phyloP scores from a whole-genome alignment of 2,888 invertebrate genomes.

The Icerya purchasi region DNA sequence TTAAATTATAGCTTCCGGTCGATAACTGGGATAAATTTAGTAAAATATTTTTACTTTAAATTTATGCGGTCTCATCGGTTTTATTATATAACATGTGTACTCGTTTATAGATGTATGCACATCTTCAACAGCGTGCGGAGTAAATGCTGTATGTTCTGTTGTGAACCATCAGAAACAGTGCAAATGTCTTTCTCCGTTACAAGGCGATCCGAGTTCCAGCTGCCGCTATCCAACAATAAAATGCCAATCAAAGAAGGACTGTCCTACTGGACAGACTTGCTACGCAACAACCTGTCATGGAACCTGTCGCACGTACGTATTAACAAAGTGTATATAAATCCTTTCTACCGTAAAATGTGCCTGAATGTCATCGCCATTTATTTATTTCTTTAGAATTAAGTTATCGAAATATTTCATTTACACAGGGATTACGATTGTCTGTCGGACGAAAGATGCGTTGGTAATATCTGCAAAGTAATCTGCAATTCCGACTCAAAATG shows the following conservation, averaged over 20 bases:
- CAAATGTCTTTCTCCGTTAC: slow-evolving; percentile 43
- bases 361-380: not conserved
- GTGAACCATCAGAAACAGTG: slow-evolving; percentile 52
- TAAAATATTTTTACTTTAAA: too few relatives aligned
- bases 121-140: slow-evolving; percentile 58
- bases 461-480: slow-evolving; percentile 58
- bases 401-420: slow-evolving; percentile 16
- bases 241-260: slow-evolving; percentile 44
- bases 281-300: slow-evolving; percentile 56
- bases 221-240: slow-evolving; percentile 44
- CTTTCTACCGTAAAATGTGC: not conserved
- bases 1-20: too few relatives aligned
- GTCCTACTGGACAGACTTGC: slow-evolving; percentile 47
- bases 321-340: too few relatives aligned
- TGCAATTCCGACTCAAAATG: slow-evolving; percentile 73
- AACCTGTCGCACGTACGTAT: slow-evolving; percentile 47
- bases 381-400: not conserved
- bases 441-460: slow-evolving; percentile 64
- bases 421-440: slow-evolving; percentile 58
- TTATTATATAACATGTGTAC: slow-evolving; percentile 2
- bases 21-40: too few relatives aligned
- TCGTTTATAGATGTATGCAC: slow-evolving; percentile 38
- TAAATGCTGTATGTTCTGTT: slow-evolving; percentile 52
- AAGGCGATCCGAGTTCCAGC: slow-evolving; percentile 49
- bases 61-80: too few relatives aligned